Evolutionary conservation across 2,113 vertebrate genomes (phyloP), one percentile per base, ranked within the genome.

Genomic region (Ophiodon elongatus): DNA sequence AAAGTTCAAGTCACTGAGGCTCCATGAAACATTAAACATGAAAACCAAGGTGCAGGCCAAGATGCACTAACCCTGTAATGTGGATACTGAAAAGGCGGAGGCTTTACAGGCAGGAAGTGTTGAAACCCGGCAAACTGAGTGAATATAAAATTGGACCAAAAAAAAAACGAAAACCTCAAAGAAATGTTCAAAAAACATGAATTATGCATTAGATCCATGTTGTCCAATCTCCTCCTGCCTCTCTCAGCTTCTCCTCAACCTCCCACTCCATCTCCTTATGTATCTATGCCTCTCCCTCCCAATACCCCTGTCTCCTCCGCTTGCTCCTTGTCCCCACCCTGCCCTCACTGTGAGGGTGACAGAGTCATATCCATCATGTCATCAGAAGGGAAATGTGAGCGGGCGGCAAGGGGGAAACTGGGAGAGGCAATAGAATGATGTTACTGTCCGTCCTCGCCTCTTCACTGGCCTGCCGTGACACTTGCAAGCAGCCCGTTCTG

Each of bases 321-420:
- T 86, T 83, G 72, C 80, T 88, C 86, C 57, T 73, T 76, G 63
- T 86, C 80, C 88, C 73, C 67, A 70, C 69, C 83, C 75, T 54
- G 35, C 79, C 76, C 82, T 87, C 73, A 76, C 73, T 76, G 78
- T 47, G 79, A 67, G 74, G 85, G 75, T 92, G 93, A 92, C 90
- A 63, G 84, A 85, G 68, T 87, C 85, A 92, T 91, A 94, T 95
- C 92, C 75, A 69, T 94, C 93, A 94, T 90, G 91, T 94, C 88
- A 90, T 92, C 88, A 76, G 67, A 85, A 56, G 68, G 86, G 89
- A 91, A 94, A 92, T 92, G 72, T 74, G 85, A 90, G 79, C 45
- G 72, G 68, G 86, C 74, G 27, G 82, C 73, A 35, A 41, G 82
- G 59, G 71, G 73, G 86, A 84, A 87, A 87, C 79, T 31, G 76